These are phyloP conservation scores for Eonycteris spelaea DNA, from an alignment of 2,113 vertebrate species.

Conservation along the genomic window DNA sequence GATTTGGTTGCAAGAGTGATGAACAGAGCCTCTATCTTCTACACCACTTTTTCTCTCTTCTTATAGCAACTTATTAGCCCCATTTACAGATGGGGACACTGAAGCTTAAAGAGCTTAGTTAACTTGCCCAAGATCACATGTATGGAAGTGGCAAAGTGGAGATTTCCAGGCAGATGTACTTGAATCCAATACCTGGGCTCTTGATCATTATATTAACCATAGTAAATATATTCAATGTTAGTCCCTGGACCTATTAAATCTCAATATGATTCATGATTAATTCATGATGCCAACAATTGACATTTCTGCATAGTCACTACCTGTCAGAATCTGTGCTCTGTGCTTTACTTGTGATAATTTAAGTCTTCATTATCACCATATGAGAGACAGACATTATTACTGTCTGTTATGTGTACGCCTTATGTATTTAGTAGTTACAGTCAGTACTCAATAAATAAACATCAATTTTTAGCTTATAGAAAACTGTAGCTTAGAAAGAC, in stretches of 20 bases:
- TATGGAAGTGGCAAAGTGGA: neutral
- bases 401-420: neutral
- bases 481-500: neutral
- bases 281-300: neutral
- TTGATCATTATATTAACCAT: neutral
- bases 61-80: neutral
- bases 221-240: neutral
- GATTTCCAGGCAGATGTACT: neutral
- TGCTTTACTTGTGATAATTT: neutral
- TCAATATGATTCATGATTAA: neutral
- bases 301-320: neutral
- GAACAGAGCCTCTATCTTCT: too few relatives aligned
- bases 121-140: neutral
- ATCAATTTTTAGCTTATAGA: constrained; percentile 13
- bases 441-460: neutral
- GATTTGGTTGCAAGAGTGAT: too few relatives aligned
- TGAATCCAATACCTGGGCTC: neutral
- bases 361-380: neutral
- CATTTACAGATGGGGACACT: neutral
- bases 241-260: neutral
- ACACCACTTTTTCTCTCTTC: too few relatives aligned
- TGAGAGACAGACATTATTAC: neutral
- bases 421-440: neutral
- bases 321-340: neutral
- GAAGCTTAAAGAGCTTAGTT: neutral